phyloP scores from a whole-genome alignment of 2,113 vertebrate genomes.

The Sebastes schlegelii region DNA sequence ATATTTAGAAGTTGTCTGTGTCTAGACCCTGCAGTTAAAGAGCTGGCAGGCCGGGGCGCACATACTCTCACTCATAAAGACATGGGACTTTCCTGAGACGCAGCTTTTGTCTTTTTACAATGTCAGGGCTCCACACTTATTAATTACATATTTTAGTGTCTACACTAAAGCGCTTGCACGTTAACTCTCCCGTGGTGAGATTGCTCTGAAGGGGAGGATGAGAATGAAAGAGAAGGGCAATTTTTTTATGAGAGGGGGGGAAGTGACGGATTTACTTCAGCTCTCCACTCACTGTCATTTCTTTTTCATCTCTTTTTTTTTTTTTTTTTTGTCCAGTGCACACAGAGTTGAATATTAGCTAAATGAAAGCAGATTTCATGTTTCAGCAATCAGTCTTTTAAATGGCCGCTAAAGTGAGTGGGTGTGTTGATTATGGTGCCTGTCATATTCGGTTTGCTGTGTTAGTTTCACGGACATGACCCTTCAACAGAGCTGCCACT shows the following conservation, averaged over 20 bases:
- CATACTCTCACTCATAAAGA: constrained; percentile 54
- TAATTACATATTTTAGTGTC: constrained; percentile 70
- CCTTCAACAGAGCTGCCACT: constrained; percentile 56
- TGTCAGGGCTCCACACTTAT: constrained; percentile 49
- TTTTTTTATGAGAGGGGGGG: neutral
- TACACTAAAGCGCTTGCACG: constrained; percentile 28
- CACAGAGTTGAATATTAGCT: constrained; percentile 52
- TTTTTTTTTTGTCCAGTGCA: constrained; percentile 13
- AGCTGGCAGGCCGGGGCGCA: constrained; percentile 46
- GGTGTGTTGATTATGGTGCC: constrained; percentile 65
- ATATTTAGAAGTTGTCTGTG: constrained; percentile 49
- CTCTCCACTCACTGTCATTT: constrained; percentile 47
- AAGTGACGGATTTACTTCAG: constrained; percentile 52
- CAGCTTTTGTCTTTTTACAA: constrained; percentile 62
- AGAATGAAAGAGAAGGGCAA: neutral
- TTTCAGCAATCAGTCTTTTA: constrained; percentile 55
- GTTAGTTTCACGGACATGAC: constrained; percentile 45
- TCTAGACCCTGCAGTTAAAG: constrained; percentile 59
- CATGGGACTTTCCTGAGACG: constrained; percentile 66
- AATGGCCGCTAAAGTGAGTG: constrained; percentile 31
- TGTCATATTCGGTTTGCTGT: constrained; percentile 68
- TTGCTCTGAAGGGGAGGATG: neutral
- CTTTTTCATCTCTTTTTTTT: constrained; percentile 35
- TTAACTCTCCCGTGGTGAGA: constrained; percentile 20
- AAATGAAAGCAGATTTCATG: constrained; percentile 68